These are phyloP conservation scores for Nettapus auritus DNA, from an alignment of 2,113 vertebrate genomes.

Conservation along the genomic window DNA sequence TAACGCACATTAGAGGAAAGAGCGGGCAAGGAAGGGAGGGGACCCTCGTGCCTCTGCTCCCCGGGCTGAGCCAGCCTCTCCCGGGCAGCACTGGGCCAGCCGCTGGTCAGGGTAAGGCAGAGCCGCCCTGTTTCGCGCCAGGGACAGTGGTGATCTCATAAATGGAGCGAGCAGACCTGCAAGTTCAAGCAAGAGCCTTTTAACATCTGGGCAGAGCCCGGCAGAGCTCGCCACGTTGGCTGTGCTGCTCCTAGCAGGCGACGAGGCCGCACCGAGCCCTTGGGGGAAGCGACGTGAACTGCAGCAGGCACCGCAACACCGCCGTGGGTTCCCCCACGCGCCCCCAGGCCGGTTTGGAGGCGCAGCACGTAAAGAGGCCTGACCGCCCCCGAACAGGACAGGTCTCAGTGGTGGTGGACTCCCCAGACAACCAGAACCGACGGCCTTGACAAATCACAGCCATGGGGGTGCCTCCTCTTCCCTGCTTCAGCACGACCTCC, in stretches of 20 bases:
- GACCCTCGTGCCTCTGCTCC: not conserved
- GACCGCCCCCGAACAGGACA: not conserved
- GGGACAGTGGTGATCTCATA: not conserved
- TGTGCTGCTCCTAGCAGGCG: not conserved
- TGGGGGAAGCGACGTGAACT: not conserved
- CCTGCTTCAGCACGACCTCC: not conserved
- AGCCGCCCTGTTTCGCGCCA: not conserved
- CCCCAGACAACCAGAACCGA: not conserved
- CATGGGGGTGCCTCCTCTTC: not conserved
- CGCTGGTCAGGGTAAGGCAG: not conserved
- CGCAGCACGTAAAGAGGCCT: not conserved
- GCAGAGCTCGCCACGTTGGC: not conserved
- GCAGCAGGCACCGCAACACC: not conserved
- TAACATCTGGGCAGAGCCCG: not conserved
- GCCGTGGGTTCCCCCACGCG: rapidly evolving
- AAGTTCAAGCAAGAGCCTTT: not conserved
- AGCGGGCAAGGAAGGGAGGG: not conserved
- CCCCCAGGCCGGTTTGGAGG: rapidly evolving
- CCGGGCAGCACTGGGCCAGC: rapidly evolving
- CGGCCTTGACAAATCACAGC: not conserved
- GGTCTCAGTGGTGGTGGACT: not conserved
- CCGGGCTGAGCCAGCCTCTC: not conserved
- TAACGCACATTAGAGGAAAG: not conserved
- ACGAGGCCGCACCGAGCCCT: not conserved
- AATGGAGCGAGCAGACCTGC: not conserved